Conservation (phyloP, 2,797 vertebrate species). For the Ataeniobius toweri region DNA sequence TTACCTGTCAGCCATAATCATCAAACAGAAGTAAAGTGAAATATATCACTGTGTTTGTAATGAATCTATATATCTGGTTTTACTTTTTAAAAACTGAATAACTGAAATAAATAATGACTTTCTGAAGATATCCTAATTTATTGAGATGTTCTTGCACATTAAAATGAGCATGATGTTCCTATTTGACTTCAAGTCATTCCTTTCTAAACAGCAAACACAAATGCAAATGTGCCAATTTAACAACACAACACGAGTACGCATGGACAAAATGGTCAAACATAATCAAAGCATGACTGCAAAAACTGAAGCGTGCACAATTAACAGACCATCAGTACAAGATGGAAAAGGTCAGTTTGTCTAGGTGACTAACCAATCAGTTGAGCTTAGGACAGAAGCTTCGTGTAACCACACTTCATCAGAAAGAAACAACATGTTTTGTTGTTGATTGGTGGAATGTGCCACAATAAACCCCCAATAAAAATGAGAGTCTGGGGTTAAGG, state of each 20-base stretch:
- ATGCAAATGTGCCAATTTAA: constrained; percentile 44
- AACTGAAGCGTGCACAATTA: constrained; percentile 67
- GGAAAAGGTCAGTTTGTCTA: constrained; percentile 47
- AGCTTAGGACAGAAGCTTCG: constrained; percentile 23
- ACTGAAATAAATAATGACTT: not conserved
- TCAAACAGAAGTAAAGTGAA: not conserved
- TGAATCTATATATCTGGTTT: not conserved
- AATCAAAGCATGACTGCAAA: constrained; percentile 57
- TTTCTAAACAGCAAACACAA: constrained; percentile 39
- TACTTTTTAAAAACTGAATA: not conserved
- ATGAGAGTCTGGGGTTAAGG: constrained; percentile 39
- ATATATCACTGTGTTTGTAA: not conserved
- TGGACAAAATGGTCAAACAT: constrained; percentile 57
- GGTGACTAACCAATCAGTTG: constrained; percentile 29
- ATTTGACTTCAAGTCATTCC: constrained; percentile 29
- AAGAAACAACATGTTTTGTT: constrained; percentile 21
- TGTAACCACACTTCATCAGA: constrained; percentile 29
- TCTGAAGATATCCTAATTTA: not conserved
- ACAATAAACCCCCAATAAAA: constrained; percentile 34
- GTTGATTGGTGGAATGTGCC: constrained; percentile 23
- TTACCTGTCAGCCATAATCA: not conserved
- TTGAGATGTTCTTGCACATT: not conserved
- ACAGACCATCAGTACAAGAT: constrained; percentile 61
- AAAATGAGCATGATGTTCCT: constrained; percentile 66
- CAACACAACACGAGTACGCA: constrained; percentile 58